Conservation (phyloP, 2,113 vertebrate species). For the Lichenostomus cassidix region DNA sequence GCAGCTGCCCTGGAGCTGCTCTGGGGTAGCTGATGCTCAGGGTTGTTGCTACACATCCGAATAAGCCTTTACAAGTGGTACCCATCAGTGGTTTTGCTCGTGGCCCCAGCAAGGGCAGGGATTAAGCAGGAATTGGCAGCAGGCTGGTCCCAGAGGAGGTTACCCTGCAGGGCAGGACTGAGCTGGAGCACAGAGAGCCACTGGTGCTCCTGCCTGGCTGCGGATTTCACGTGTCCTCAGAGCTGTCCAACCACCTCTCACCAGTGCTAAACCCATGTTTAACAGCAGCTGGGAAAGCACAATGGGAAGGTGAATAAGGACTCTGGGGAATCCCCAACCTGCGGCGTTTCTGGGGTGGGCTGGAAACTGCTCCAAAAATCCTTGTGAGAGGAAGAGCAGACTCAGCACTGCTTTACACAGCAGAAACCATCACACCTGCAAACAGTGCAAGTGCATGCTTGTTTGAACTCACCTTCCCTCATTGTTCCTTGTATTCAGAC, state of each 20-base stretch:
- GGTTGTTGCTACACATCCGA: background rate
- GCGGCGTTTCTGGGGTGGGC: background rate
- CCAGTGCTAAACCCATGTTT: background rate
- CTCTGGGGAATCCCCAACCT: background rate
- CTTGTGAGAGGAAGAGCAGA: background rate
- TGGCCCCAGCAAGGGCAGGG: background rate
- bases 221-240: background rate
- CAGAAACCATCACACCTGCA: background rate
- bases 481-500: background rate
- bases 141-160: background rate
- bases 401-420: background rate
- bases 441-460: background rate
- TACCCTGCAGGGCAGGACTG: background rate
- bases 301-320: background rate
- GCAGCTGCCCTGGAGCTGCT: background rate
- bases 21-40: background rate
- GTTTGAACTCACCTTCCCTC: background rate
- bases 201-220: fast-evolving
- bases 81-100: background rate
- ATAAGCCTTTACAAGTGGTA: background rate
- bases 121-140: background rate
- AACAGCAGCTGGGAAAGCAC: background rate
- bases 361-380: background rate
- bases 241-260: background rate
- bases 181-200: background rate